Conservation (phyloP, 2,113 vertebrate genomes). For the Casuarius casuarius region DNA sequence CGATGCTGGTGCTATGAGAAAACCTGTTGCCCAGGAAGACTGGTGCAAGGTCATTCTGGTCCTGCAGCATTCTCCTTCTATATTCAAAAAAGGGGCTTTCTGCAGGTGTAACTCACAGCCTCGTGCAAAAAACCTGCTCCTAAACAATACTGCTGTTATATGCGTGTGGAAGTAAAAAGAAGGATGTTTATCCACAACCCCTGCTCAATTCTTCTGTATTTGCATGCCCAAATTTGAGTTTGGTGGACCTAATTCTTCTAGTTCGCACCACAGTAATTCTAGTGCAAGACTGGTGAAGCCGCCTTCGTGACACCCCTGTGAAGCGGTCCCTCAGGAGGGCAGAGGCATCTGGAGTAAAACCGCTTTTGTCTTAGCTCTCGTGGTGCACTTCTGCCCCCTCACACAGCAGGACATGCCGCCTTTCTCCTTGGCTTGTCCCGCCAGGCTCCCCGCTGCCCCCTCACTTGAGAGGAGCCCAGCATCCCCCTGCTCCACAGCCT, state of each 20-base stretch:
- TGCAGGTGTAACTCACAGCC: neutral
- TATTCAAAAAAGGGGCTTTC: neutral
- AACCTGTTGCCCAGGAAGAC: neutral
- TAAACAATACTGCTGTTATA: neutral
- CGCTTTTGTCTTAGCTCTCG: neutral
- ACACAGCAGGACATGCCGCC: neutral
- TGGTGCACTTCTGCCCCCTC: neutral
- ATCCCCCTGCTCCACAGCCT: neutral
- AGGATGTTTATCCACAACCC: neutral
- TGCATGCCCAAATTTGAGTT: neutral
- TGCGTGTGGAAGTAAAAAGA: neutral
- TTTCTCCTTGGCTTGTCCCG: neutral
- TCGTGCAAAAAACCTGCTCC: accelerated
- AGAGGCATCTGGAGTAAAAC: neutral
- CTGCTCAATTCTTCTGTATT: neutral
- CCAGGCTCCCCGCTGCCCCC: neutral
- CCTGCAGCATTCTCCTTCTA: neutral
- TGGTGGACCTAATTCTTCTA: accelerated
- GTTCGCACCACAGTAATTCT: neutral
- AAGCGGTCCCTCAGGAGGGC: neutral
- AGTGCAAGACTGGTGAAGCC: neutral
- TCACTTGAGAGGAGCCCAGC: neutral
- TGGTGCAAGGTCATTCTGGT: slow-evolving; percentile 5
- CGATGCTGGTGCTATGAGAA: neutral
- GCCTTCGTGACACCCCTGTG: neutral